phyloP scores from a whole-genome alignment of 1,140 invertebrate species.

The Meloidogyne floridensis region DNA sequence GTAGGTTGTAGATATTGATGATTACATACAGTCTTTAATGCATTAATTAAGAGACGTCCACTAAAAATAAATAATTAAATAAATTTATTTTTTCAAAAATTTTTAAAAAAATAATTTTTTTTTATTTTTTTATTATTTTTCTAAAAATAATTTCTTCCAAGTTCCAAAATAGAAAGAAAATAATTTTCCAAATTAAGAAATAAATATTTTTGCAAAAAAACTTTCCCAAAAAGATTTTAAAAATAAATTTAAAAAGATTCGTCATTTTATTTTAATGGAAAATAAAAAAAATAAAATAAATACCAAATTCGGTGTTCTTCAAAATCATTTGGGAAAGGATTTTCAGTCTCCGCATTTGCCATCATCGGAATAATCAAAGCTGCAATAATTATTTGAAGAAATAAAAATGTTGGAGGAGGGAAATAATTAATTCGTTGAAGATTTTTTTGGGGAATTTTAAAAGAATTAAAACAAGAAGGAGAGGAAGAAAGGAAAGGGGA shows the following conservation, averaged over 20 bases:
- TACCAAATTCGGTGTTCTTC: constrained; percentile 6
- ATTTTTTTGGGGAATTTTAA: not conserved
- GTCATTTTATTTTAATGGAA: not conserved
- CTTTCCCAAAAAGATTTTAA: not conserved
- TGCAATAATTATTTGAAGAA: constrained; percentile 4
- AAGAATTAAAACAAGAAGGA: not conserved
- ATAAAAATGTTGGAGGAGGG: not conserved
- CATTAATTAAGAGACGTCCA: constrained; percentile 26
- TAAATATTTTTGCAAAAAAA: not conserved
- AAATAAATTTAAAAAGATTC: not conserved
- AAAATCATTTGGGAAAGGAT: constrained; percentile 9
- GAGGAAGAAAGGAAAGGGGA: not conserved
- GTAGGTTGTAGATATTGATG: constrained; percentile 32
- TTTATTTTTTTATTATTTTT: too few relatives aligned
- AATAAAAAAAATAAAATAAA: not conserved
- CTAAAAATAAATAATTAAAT: constrained; percentile 1
- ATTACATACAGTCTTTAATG: constrained; percentile 30
- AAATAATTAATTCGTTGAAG: not conserved
- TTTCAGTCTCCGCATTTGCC: constrained; percentile 1
- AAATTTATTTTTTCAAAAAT: not conserved
- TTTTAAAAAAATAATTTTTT: too few relatives aligned
- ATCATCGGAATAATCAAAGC: not conserved
- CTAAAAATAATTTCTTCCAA: too few relatives aligned
- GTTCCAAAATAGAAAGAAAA: too few relatives aligned
- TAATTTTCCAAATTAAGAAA: constrained; percentile 3